Evolutionary conservation across 2,888 invertebrate genomes (phyloP), one percentile per base, ranked within the genome.

Genomic region (Aphrophora alni): DNA sequence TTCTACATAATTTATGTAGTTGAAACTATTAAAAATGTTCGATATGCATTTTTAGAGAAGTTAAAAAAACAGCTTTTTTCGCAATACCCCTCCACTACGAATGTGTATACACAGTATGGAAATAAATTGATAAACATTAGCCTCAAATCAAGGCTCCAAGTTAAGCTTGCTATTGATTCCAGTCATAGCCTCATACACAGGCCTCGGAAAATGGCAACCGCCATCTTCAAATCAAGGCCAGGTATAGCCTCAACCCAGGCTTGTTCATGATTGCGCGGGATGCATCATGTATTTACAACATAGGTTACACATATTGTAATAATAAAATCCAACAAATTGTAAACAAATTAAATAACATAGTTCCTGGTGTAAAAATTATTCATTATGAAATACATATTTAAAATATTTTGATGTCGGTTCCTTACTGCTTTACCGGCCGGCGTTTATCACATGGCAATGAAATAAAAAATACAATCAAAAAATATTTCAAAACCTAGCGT

Each of bases 121-220:
- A 26, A 71, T 26, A 71, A 27, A 71, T 33, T 71, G 71, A 71
- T 71, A 71, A 71, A 71, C 33, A 71, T 28, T 71, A 71, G 71
- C 71, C 71, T 71, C 71, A 33, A 71, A 71, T 33, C 27, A 71
- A 33, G 71, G n/a, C 59, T 59, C n/a, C 4, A 3, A 21, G n/a
- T 59, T 44, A 44, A 24, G 21, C 38, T 27, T 38, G 24, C 25
- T 75, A 75, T 27, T 25, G 75, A 75, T 38, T 38, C 14, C 26
- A 26, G 2, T 5, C 44, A 44, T 21, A 59, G 59, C 59, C 59
- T 59, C 75, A 25, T 17, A 75, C 25, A 26, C 26, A 27, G 26
- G 44, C 59, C 21, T 21, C 5, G 21, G 26, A 75, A 17, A 26
- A 87, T 87, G 87, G 87, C 85, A 87, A 86, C 87, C 85, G 86